These are phyloP conservation scores for Rhinella marina DNA, from an alignment of 2,797 vertebrate genomes.

Conservation along the genomic window DNA sequence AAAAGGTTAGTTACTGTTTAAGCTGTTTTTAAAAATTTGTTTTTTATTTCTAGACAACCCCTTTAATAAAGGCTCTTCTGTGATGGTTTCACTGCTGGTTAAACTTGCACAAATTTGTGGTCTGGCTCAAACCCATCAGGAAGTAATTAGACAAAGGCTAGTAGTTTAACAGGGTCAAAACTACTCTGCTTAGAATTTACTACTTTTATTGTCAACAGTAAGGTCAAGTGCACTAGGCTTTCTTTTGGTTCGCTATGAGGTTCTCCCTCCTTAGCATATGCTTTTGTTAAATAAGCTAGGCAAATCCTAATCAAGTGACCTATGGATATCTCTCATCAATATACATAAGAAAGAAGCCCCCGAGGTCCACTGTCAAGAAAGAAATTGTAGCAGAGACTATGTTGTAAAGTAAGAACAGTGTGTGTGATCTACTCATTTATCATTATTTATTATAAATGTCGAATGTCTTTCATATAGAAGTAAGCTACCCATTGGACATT, in stretches of 20 bases:
- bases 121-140: too few relatives aligned
- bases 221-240: background rate
- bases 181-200: background rate
- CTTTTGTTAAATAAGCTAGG: background rate
- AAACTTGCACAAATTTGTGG: too few relatives aligned
- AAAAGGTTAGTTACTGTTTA: too few relatives aligned
- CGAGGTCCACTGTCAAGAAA: background rate
- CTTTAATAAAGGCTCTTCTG: too few relatives aligned
- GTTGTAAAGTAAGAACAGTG: background rate
- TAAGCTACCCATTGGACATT: background rate
- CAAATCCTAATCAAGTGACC: background rate
- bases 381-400: background rate
- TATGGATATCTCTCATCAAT: background rate
- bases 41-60: too few relatives aligned
- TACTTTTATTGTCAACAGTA: background rate
- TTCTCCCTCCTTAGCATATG: background rate
- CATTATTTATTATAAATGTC: constrained; percentile 5
- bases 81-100: too few relatives aligned
- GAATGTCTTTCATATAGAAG: background rate
- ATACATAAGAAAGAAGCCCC: background rate
- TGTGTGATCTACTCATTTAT: background rate
- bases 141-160: background rate
- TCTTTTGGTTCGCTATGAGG: background rate
- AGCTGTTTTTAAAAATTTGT: too few relatives aligned
- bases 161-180: background rate